phyloP scores from a whole-genome alignment of 2,113 vertebrate species.

The Myodes glareolus region DNA sequence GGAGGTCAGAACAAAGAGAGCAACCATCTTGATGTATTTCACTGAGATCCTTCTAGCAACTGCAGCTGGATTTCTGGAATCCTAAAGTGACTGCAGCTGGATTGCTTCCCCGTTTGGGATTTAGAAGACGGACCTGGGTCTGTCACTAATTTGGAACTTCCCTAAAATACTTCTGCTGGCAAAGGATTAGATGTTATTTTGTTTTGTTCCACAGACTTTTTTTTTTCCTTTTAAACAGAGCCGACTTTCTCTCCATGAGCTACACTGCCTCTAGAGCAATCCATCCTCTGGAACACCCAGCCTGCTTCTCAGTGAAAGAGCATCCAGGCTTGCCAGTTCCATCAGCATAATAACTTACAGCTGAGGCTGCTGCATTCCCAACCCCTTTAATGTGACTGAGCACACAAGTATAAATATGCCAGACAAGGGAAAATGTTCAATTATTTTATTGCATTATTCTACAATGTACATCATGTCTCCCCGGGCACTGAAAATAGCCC shows the following conservation, averaged over 20 bases:
- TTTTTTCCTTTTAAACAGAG: slow-evolving; percentile 30
- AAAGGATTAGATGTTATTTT: slow-evolving; percentile 57
- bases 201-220: not conserved
- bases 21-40: not conserved
- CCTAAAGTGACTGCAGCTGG: not conserved
- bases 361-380: not conserved
- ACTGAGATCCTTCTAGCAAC: not conserved
- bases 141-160: slow-evolving; percentile 56
- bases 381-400: slow-evolving; percentile 23
- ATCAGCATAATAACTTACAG: slow-evolving; percentile 49
- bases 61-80: not conserved
- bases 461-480: slow-evolving; percentile 64
- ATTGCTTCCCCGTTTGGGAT: not conserved
- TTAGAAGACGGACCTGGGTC: not conserved
- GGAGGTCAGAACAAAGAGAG: slow-evolving; percentile 33
- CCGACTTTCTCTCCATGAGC: slow-evolving; percentile 7
- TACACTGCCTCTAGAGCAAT: not conserved
- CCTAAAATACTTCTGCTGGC: slow-evolving; percentile 54
- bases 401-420: slow-evolving; percentile 65
- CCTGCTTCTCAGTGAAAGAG: slow-evolving; percentile 24
- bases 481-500: slow-evolving; percentile 62
- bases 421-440: slow-evolving; percentile 61
- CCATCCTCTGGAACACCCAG: slow-evolving; percentile 17
- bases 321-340: not conserved
- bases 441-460: slow-evolving; percentile 77